A percentile compares a stretch with the other conserved stretches of the same genome.
Conservation (phyloP, 2,113 vertebrate genomes). For the Lagenorhynchus albirostris region DNA sequence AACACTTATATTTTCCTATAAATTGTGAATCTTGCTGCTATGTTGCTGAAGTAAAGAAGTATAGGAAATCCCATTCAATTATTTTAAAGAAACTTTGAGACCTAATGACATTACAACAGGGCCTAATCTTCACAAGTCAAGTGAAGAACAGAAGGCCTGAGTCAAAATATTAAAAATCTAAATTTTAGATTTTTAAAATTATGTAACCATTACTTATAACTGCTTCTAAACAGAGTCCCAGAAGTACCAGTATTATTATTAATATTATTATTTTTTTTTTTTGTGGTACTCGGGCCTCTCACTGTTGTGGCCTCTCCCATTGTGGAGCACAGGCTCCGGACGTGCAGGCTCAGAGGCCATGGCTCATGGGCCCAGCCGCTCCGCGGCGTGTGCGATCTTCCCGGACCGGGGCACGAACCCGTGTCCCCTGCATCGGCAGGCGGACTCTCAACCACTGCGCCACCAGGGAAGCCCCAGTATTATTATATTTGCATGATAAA, state of each 20-base stretch:
- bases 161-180: background rate
- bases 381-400: too few species aligned
- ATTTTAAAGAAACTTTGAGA: background rate
- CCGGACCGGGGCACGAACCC: rapidly evolving
- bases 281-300: too few species aligned
- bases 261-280: too few species aligned
- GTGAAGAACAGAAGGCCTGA: background rate
- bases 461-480: too few species aligned
- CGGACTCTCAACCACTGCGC: too few species aligned
- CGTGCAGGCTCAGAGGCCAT: too few species aligned
- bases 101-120: background rate
- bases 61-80: background rate
- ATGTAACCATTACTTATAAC: background rate
- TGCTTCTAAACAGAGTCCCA: background rate
- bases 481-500: background rate
- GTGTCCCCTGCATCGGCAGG: too few species aligned
- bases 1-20: background rate
- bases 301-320: too few species aligned
- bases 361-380: too few species aligned
- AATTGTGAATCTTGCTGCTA: background rate
- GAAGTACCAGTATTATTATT: background rate
- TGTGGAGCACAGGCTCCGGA: too few species aligned
- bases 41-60: background rate
- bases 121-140: background rate
- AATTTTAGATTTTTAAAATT: background rate